Base-by-base conservation (phyloP, 2,888 invertebrate genomes). In the Chironomus riparius region DNA sequence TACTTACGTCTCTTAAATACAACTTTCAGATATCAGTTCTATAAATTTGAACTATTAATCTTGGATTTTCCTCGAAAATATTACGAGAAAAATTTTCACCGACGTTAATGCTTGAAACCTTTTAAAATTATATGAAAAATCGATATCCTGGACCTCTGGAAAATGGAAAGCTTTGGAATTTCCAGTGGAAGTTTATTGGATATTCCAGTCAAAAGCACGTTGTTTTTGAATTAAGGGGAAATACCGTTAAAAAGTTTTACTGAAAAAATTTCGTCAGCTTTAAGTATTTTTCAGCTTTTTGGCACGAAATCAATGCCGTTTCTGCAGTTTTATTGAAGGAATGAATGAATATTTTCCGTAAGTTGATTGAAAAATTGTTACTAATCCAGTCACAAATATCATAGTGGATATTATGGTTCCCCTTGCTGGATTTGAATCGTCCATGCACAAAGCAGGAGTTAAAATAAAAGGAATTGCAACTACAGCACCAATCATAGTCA, bases 401-500 rank as follows among this genome's bases (percentile, higher is more conserved):
- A 93, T 92, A 0, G 93, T 93, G 0, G 91, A 92, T 78, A 93
- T 91, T 76, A 93, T 91, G 80, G 91, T 87, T 78, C 92, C 91
- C 68, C 91, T 85, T 77, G 89, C 88, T 0, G 91, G 91, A 82
- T 92, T 91, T 61, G 90, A 88, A 78, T 91, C 90, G 70, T 85
- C 86, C 89, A 93, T 92, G 82, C 93, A 94, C 13, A 94, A 86
- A 0, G 91, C 90, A 0, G 92, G 91, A n/a, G 92, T 90, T 77
- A 94, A 83, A 77, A 94, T 90, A 81, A 93, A 91, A 0, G 93
- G 94, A 78, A 93, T 92, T 1, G 92, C 90, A 5, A 94, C 91
- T 48, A 93, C 93, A 0, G 92, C 91, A 0, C 93, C 94, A 77
- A 94, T 92, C 91, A 94, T 93, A 0, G 93, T 93, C 78, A 93